phyloP scores from a whole-genome alignment of 2,797 vertebrate genomes.

The Amniataba percoides region DNA sequence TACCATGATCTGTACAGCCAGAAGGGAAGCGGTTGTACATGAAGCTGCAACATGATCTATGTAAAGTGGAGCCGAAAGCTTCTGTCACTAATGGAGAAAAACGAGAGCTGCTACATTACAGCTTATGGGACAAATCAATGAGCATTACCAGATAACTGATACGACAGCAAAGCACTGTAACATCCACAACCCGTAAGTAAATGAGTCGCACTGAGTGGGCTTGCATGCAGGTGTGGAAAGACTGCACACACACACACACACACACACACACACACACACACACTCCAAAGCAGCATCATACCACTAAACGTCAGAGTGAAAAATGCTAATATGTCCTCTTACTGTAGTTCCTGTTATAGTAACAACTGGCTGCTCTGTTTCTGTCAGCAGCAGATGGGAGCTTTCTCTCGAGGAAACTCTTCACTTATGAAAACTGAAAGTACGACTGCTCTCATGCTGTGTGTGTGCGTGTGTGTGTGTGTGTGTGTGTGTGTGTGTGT shows the following conservation, averaged over 20 bases:
- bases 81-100: conserved; percentile 47
- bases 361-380: conserved; percentile 67
- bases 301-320: conserved; percentile 25
- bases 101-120: conserved; percentile 26
- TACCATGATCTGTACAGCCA: neutral
- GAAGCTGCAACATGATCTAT: conserved; percentile 9
- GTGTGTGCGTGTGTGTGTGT: no score
- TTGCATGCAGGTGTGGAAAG: conserved; percentile 9
- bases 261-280: conserved; percentile 2
- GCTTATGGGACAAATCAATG: conserved; percentile 50
- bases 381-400: conserved; percentile 69
- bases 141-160: conserved; percentile 56
- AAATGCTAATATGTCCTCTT: conserved; percentile 57
- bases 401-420: conserved; percentile 73
- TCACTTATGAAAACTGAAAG: conserved; percentile 62
- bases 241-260: neutral
- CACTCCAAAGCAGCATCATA: conserved; percentile 15
- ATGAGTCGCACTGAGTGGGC: conserved; percentile 35
- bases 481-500: no score
- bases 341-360: conserved; percentile 54
- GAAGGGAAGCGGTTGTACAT: neutral
- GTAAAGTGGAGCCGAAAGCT: conserved; percentile 40
- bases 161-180: conserved; percentile 34
- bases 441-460: conserved; percentile 40
- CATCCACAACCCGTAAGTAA: conserved; percentile 45